A percentile compares a stretch with the other conserved stretches of the same genome.
Conservation (phyloP, 2,113 vertebrate genomes). For the Falco punctatus region DNA sequence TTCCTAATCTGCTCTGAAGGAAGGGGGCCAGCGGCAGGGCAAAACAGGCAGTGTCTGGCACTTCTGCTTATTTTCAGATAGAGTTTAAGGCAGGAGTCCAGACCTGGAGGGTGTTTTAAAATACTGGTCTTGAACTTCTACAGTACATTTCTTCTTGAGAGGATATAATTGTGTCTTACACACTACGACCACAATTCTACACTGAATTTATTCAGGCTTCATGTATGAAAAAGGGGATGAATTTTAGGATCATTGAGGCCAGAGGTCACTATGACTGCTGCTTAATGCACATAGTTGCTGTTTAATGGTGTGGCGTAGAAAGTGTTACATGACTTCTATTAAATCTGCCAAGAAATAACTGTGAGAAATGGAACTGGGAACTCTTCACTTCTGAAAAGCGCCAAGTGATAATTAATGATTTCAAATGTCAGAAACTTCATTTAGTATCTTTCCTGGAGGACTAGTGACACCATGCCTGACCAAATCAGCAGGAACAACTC, state of each 20-base stretch:
- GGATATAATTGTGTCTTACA: not conserved
- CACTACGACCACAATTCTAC: not conserved
- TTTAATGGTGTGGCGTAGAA: not conserved
- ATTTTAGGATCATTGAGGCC: not conserved
- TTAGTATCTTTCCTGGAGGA: not conserved
- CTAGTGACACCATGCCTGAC: not conserved
- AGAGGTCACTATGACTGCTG: not conserved
- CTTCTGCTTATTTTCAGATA: slow-evolving; percentile 55
- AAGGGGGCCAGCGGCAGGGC: slow-evolving; percentile 13
- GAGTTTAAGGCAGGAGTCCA: slow-evolving; percentile 38
- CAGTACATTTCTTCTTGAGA: not conserved
- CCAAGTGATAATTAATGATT: slow-evolving; percentile 10
- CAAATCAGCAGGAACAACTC: not conserved
- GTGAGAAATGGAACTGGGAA: not conserved
- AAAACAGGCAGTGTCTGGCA: slow-evolving; percentile 41
- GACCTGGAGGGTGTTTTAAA: slow-evolving; percentile 24
- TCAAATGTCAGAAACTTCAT: slow-evolving; percentile 7
- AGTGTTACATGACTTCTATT: not conserved
- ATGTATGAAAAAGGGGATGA: not conserved
- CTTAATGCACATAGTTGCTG: not conserved
- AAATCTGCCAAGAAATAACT: not conserved
- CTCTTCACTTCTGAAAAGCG: not conserved
- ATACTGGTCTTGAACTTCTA: slow-evolving; percentile 21
- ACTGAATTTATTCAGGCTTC: not conserved
- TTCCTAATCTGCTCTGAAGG: slow-evolving; percentile 57